Conservation (phyloP, 2,888 invertebrate genomes). For the Prosopocoilus inquinatus region DNA sequence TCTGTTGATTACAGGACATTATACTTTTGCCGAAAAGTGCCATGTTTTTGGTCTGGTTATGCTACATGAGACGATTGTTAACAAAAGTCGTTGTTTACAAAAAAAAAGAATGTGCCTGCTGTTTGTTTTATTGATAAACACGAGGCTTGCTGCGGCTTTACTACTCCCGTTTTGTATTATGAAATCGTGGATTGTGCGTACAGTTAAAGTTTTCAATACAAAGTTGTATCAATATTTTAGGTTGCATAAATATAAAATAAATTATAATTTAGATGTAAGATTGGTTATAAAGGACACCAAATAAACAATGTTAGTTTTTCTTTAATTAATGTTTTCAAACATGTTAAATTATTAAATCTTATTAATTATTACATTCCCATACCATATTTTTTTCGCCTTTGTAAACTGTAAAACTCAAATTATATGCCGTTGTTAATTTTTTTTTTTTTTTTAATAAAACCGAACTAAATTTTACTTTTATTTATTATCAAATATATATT, state of each 20-base stretch:
- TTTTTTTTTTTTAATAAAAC: constrained; percentile 13
- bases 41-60: constrained; percentile 6
- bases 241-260: constrained; percentile 14
- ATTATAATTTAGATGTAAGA: constrained; percentile 23
- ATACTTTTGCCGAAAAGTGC: constrained; percentile 20
- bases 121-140: neutral
- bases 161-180: constrained; percentile 7
- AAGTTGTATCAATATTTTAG: constrained; percentile 19
- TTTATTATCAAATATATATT: too few species aligned
- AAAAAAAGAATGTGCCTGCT: constrained; percentile 2
- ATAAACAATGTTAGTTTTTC: constrained; percentile 20
- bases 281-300: constrained; percentile 18
- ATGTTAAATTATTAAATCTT: constrained; percentile 7
- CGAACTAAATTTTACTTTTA: neutral
- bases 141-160: constrained; percentile 10
- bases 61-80: neutral
- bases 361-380: constrained; percentile 6
- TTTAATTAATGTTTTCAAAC: constrained; percentile 11
- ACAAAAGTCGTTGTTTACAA: neutral
- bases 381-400: constrained; percentile 6
- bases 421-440: constrained; percentile 13
- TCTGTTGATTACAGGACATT: constrained; percentile 7
- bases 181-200: constrained; percentile 12
- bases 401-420: constrained; percentile 10
- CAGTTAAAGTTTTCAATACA: neutral